Evolutionary conservation across 2,888 invertebrate species (phyloP).

Genomic region (Parnassius smintheus): DNA sequence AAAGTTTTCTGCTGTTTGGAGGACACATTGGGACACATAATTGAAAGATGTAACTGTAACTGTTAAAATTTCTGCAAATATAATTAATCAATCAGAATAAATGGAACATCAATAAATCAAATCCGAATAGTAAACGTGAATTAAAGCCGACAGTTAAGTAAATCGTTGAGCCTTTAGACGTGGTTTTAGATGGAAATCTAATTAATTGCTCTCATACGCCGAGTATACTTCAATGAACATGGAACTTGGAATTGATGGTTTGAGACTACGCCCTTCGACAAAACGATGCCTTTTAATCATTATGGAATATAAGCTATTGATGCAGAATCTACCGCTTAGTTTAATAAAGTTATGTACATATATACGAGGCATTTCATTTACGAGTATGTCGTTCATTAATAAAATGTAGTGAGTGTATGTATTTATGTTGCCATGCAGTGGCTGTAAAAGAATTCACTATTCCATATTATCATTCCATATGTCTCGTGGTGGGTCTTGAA

Average conservation of each 20-base stretch:
- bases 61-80: background rate
- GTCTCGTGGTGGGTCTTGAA: no score
- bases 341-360: no score
- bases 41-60: background rate
- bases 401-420: no score
- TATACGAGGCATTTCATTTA: no score
- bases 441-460: no score
- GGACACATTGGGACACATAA: background rate
- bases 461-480: no score
- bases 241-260: conserved; percentile 20
- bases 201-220: conserved; percentile 25
- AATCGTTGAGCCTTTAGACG: conserved; percentile 16
- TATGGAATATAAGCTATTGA: conserved; percentile 16
- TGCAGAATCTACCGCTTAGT: background rate
- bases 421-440: no score
- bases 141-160: conserved; percentile 17
- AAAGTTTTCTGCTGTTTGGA: no score
- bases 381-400: no score
- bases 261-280: conserved; percentile 18
- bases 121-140: conserved; percentile 10
- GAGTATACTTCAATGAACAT: conserved; percentile 17
- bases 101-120: conserved; percentile 13
- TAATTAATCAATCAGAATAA: background rate
- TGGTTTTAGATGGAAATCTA: conserved; percentile 25
- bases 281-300: conserved; percentile 18